A percentile compares a stretch with the other conserved stretches of the same genome.
Conservation (phyloP, 2,797 vertebrate species). For the Merluccius polli region DNA sequence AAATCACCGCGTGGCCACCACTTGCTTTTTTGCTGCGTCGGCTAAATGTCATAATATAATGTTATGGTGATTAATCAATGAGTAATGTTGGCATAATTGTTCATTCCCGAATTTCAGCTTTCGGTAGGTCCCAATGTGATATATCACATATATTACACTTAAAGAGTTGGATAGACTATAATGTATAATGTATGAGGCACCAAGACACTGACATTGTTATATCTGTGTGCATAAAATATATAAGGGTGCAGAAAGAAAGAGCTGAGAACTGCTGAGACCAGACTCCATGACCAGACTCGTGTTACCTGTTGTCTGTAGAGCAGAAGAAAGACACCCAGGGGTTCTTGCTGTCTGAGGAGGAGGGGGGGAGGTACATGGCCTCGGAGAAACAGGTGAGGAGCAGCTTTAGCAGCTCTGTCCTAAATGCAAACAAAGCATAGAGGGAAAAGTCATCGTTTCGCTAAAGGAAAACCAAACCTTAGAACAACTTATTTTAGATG, state of each 20-base stretch:
- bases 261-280: too few species aligned
- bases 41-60: background rate
- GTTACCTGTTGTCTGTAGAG: slow-evolving; percentile 86
- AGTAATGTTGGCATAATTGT: background rate
- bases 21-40: too few species aligned
- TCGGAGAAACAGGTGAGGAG: slow-evolving; percentile 95
- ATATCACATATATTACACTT: background rate
- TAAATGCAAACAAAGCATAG: slow-evolving; percentile 41
- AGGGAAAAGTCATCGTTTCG: background rate
- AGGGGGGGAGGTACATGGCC: slow-evolving; percentile 91
- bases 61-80: background rate
- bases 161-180: background rate
- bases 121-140: background rate
- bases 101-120: background rate
- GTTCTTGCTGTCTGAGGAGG: slow-evolving; percentile 78
- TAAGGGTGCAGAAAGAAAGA: background rate
- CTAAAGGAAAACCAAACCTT: background rate
- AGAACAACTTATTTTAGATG: background rate
- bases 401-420: slow-evolving; percentile 90
- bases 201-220: background rate
- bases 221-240: background rate
- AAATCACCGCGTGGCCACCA: too few species aligned
- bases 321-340: slow-evolving; percentile 94
- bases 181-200: background rate
- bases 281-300: too few species aligned